Percentiles rank a stretch among this genome's conserved stretches.
phyloP scores from a whole-genome alignment of 2,113 vertebrate genomes.

The Corythoichthys intestinalis region DNA sequence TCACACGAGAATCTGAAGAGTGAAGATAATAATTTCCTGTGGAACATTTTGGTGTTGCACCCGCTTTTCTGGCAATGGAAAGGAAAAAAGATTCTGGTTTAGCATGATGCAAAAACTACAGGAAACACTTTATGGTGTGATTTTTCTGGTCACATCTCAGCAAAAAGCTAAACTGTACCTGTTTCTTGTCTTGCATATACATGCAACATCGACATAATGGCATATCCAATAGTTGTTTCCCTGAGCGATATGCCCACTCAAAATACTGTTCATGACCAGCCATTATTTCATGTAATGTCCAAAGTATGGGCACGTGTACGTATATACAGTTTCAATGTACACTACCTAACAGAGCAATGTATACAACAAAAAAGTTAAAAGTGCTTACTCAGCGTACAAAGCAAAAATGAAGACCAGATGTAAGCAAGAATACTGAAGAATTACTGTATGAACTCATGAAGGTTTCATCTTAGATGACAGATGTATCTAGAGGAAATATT shows the following conservation, averaged over 20 bases:
- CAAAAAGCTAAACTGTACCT: constrained; percentile 6
- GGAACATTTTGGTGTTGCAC: constrained; percentile 61
- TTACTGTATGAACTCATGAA: not conserved
- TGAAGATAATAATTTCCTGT: constrained; percentile 56
- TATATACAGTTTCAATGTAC: not conserved
- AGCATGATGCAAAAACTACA: constrained; percentile 49
- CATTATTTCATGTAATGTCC: not conserved
- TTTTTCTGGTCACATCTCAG: constrained; percentile 30
- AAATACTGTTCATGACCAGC: not conserved
- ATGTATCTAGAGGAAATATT: constrained; percentile 9
- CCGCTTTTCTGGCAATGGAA: constrained; percentile 46
- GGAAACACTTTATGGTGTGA: constrained; percentile 29
- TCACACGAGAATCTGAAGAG: constrained; percentile 57
- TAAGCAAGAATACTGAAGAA: not conserved
- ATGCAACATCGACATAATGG: not conserved
- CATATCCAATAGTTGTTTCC: not conserved
- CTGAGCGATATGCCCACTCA: not conserved
- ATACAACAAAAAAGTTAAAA: not conserved
- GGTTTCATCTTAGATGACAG: not conserved
- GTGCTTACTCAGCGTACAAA: not conserved
- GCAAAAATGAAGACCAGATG: not conserved
- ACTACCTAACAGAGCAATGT: not conserved
- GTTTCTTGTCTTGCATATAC: not conserved
- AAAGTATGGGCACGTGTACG: not conserved
- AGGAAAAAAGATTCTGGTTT: constrained; percentile 23